Evolutionary conservation across 35 echinoderm and acorn worm genomes (phyloP).

Genomic region (Eucidaris tribuloides): DNA sequence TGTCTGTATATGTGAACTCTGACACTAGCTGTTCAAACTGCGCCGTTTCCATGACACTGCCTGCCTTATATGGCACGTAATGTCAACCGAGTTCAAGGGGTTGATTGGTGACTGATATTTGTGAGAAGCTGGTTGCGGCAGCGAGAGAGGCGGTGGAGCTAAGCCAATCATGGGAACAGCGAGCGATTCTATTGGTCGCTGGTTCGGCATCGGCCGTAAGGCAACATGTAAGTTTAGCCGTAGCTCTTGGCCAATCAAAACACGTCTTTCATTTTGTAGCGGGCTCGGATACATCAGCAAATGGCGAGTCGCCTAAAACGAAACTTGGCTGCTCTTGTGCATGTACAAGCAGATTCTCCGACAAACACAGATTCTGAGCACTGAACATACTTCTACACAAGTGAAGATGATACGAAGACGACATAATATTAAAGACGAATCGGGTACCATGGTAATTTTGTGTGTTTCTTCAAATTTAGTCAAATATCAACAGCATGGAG

Average conservation of each 20-base stretch:
- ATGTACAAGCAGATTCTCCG: no score
- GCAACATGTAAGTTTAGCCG: background rate
- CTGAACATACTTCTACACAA: no score
- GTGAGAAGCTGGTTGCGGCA: slow-evolving; percentile 76
- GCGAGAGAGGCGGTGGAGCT: slow-evolving; percentile 36
- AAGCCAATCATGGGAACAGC: background rate
- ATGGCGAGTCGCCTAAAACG: no score
- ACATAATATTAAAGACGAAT: no score
- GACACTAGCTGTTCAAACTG: slow-evolving; percentile 89
- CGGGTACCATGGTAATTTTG: no score
- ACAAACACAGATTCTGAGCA: no score
- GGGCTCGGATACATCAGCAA: background rate
- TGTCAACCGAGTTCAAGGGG: slow-evolving; percentile 98
- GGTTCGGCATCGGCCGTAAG: background rate
- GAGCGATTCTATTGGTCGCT: background rate
- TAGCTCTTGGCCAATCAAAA: slow-evolving; percentile 4
- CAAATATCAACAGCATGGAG: background rate
- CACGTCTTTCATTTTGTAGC: background rate
- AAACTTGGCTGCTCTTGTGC: no score
- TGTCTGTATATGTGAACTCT: slow-evolving; percentile 99
- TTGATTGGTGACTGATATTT: slow-evolving; percentile 90
- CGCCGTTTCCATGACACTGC: slow-evolving; percentile 90
- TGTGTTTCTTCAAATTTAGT: no score
- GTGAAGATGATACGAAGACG: no score
- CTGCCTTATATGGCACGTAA: slow-evolving; percentile 91